Conservation (phyloP, 2,888 invertebrate genomes). For the Chalcosyrphus nemorum region DNA sequence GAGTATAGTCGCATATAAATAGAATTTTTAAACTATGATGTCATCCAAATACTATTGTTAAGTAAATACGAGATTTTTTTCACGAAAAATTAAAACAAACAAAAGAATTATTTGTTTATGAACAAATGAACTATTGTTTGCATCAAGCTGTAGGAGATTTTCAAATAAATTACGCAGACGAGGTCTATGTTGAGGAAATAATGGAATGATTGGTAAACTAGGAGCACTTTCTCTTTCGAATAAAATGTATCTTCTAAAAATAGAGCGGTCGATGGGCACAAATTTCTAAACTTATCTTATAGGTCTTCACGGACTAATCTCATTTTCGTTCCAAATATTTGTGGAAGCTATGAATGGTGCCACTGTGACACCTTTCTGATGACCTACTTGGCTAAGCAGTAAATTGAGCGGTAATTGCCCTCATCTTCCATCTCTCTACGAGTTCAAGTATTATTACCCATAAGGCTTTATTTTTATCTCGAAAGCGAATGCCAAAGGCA, state of each 20-base stretch:
- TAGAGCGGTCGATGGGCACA: not conserved
- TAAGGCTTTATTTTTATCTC: not conserved
- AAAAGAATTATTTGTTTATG: not conserved
- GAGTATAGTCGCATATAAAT: slow-evolving; percentile 15
- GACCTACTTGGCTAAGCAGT: not conserved
- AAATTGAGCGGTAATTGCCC: not conserved
- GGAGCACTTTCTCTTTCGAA: not conserved
- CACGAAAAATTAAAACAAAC: slow-evolving; percentile 15
- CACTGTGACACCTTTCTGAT: not conserved
- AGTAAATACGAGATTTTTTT: not conserved
- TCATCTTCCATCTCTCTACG: not conserved
- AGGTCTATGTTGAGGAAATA: not conserved
- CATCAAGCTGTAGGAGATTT: not conserved
- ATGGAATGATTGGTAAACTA: not conserved
- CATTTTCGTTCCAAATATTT: not conserved
- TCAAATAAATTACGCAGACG: not conserved
- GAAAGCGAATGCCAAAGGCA: not conserved
- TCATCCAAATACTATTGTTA: slow-evolving; percentile 24
- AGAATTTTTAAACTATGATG: slow-evolving; percentile 37
- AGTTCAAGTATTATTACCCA: not conserved
- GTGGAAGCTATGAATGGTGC: not conserved
- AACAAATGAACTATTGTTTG: not conserved
- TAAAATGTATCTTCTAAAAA: not conserved
- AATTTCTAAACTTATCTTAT: not conserved
- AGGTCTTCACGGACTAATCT: not conserved